Conservation (phyloP, 2,113 vertebrate genomes). For the Crotalus tigris region DNA sequence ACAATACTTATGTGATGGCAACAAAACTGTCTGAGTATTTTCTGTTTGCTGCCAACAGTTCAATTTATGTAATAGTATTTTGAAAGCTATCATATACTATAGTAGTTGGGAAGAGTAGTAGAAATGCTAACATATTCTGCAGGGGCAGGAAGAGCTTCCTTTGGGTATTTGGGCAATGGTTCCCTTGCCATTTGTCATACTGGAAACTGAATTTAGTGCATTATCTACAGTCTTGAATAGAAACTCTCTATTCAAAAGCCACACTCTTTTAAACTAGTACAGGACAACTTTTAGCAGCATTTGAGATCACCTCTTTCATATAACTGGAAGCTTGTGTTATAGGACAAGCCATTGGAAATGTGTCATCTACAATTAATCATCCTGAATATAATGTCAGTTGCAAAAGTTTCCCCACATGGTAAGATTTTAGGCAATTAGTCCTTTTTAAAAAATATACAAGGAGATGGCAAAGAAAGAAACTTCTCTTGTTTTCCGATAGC, state of each 20-base stretch:
- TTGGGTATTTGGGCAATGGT: background rate
- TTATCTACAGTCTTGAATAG: background rate
- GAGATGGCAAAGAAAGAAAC: conserved; percentile 14
- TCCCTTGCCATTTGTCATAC: background rate
- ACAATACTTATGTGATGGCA: background rate
- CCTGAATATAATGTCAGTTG: background rate
- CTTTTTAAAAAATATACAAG: conserved; percentile 10
- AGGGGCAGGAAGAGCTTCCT: background rate
- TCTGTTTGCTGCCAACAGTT: background rate
- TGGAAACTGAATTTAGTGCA: background rate
- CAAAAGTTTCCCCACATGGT: conserved; percentile 16
- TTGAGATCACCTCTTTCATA: background rate
- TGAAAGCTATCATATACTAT: background rate
- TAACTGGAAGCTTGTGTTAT: background rate
- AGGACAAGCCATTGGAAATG: background rate
- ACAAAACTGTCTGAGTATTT: background rate
- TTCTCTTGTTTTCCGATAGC: conserved; percentile 6
- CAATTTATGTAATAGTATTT: background rate
- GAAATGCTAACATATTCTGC: background rate
- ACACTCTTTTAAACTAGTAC: background rate
- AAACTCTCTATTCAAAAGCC: background rate
- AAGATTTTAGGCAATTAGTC: conserved; percentile 27
- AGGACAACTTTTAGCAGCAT: background rate
- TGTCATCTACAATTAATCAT: conserved; percentile 9
- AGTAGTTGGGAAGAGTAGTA: background rate